Evolutionary conservation across 2,113 vertebrate genomes (phyloP).

Genomic region (Pandion haliaetus): DNA sequence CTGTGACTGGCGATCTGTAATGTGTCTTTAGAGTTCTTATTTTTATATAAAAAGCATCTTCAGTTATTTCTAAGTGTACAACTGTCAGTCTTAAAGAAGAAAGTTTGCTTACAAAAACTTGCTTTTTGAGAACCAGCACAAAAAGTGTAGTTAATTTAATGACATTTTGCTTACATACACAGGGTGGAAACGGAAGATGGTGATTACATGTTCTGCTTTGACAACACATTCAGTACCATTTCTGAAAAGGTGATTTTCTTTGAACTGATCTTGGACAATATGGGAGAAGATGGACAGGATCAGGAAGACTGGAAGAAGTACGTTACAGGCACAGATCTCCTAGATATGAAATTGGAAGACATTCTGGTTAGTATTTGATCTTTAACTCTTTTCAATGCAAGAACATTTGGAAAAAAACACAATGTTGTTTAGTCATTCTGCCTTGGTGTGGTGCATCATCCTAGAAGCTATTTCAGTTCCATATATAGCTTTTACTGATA

Average conservation of each 20-base stretch:
- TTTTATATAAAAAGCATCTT: neutral
- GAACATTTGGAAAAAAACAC: neutral
- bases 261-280: constrained; percentile 96
- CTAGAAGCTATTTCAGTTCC: neutral
- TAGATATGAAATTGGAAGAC: constrained; percentile 97
- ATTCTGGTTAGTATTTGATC: constrained; percentile 84
- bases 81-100: neutral
- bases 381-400: neutral
- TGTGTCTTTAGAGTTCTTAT: neutral
- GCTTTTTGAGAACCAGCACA: neutral
- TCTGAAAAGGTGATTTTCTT: constrained; percentile 99
- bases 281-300: constrained; percentile 79
- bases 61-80: neutral
- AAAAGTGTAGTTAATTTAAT: neutral
- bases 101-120: neutral
- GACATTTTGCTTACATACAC: neutral
- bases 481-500: neutral
- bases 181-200: constrained; percentile 93
- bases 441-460: neutral
- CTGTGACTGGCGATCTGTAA: neutral
- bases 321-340: constrained; percentile 86
- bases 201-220: constrained; percentile 99
- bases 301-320: constrained; percentile 94
- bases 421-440: neutral
- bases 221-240: constrained; percentile 93